These are phyloP conservation scores for Busseola fusca DNA, from an alignment of 2,888 invertebrate species.

Conservation along the genomic window DNA sequence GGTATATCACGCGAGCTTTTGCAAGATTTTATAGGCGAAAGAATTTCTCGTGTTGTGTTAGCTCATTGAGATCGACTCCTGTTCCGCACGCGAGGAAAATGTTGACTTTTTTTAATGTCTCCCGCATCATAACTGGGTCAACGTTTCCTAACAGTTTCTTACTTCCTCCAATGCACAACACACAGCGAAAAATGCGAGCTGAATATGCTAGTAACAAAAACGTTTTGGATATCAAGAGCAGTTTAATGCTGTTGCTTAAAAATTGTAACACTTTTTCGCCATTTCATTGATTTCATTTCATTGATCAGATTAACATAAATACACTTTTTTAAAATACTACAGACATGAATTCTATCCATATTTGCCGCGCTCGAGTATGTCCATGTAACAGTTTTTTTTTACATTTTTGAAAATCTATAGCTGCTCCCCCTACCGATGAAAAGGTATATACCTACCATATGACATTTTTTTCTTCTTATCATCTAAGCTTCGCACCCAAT, in stretches of 20 bases:
- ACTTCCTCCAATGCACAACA: conserved; percentile 62
- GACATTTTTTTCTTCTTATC: no score
- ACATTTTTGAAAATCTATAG: no score
- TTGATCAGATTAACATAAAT: no score
- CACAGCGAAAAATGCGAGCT: conserved; percentile 49
- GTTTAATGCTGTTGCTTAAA: conserved; percentile 21
- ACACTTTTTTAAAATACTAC: no score
- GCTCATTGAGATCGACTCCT: conserved; percentile 65
- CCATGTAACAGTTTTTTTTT: no score
- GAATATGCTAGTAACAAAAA: conserved; percentile 44
- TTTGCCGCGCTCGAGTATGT: no score
- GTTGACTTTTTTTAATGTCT: conserved; percentile 52
- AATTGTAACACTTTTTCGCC: conserved; percentile 5
- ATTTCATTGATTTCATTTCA: no score
- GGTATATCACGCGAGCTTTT: conserved; percentile 70
- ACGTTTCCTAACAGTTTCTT: conserved; percentile 60
- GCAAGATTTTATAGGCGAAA: conserved; percentile 69
- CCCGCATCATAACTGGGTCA: conserved; percentile 67
- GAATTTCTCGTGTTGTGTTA: conserved; percentile 53
- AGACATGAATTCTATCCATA: no score
- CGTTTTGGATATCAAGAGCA: conserved; percentile 32
- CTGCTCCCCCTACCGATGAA: no score
- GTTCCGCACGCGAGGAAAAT: conserved; percentile 71
- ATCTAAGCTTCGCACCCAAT: no score
- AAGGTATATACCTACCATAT: no score